Base-by-base conservation (phyloP, 2,888 invertebrate species). In the Lingula anatina region DNA sequence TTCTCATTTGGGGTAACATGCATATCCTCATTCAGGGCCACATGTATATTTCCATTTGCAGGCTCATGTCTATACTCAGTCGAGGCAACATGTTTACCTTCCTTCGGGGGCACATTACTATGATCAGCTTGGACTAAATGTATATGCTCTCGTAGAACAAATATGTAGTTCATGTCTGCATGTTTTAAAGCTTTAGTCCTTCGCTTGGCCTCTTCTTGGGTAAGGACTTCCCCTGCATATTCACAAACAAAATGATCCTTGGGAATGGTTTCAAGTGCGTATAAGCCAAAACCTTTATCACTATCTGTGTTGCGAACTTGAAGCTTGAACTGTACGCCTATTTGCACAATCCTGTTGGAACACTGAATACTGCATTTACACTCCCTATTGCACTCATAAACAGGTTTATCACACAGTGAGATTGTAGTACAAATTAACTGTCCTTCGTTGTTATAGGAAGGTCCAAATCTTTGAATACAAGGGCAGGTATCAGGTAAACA, bases 221-320 rank as follows among this genome's bases (percentile, higher is more conserved):
- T 83, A 39, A 93, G 80, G 1, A 92, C 76, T 80, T 93, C 93
- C 0, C 94, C 94, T 1, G 90, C 90, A 80, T 94, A 94, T 80
- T 93, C 92, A 77, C 93, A 92, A 50, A 94, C 82, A 75, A 90
- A 94, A 45, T 81, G 81, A 2, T 87, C 86, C 59, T 78, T 75
- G 0, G 76, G 71, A 50, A 93, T 84, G 1, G 54, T 54, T 26
- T 72, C 66, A 24, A 61, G 74, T 4, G 87, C 83, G 51, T 82
- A 82, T 5, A 93, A 74, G 7, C 89, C 89, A 40, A 83, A 78
- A 7, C 90, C 91, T 80, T 86, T 86, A 3, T 64, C 51, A 21
- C 61, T n/a, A n/a, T n/a, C 61, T n/a, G n/a, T n/a, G n/a, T n/a
- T n/a, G n/a, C n/a, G n/a, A n/a, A n/a, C n/a, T n/a, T n/a, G n/a